Evolutionary conservation across 2,113 vertebrate genomes (phyloP).

Genomic region (Agelaius tricolor): DNA sequence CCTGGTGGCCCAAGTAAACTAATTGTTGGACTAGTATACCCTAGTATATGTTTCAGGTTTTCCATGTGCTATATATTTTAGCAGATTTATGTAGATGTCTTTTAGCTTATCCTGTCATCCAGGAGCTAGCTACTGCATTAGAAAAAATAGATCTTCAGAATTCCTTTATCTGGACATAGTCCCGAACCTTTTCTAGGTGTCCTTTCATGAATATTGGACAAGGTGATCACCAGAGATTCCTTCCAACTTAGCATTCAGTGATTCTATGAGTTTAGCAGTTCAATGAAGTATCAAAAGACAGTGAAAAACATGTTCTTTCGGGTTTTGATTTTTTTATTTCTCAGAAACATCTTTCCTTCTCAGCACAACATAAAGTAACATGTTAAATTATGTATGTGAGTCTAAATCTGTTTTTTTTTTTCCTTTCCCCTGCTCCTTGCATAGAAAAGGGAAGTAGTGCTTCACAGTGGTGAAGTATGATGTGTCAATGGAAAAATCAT

Average conservation of each 20-base stretch:
- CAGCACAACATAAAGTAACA: neutral
- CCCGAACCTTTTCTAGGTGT: neutral
- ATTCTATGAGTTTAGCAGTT: neutral
- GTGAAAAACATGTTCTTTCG: neutral
- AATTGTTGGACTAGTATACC: neutral
- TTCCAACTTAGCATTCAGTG: neutral
- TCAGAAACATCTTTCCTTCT: neutral
- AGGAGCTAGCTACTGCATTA: neutral
- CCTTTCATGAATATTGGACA: neutral
- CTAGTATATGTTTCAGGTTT: neutral
- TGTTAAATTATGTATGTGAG: neutral
- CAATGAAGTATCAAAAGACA: neutral
- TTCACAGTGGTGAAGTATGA: neutral
- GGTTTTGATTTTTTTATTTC: neutral
- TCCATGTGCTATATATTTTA: neutral
- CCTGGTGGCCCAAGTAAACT: neutral
- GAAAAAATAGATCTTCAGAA: neutral
- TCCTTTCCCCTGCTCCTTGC: neutral
- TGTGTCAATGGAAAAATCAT: neutral
- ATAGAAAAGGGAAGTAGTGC: conserved; percentile 10
- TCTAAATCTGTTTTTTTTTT: neutral
- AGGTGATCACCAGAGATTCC: neutral
- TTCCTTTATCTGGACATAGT: neutral
- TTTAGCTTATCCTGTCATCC: neutral
- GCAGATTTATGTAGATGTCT: neutral